Conservation (phyloP, 1,140 invertebrate species). For the Cotesia glomerata region DNA sequence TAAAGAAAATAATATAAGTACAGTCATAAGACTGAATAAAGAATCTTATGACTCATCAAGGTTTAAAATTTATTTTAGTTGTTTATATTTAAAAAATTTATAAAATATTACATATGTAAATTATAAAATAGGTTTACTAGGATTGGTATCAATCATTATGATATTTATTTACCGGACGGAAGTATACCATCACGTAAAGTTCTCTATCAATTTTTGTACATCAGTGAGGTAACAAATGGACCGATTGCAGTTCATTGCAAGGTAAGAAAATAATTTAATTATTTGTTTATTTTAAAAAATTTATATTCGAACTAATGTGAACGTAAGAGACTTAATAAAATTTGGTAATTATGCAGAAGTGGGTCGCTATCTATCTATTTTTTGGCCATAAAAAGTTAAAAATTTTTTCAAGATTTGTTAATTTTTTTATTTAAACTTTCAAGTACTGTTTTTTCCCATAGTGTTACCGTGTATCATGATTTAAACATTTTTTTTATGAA, state of each 20-base stretch:
- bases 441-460: too few species aligned
- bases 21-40: constrained; percentile 78
- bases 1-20: constrained; percentile 72
- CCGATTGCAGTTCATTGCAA: constrained; percentile 86
- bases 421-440: too few species aligned
- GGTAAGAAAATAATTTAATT: constrained; percentile 59
- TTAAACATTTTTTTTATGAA: too few species aligned
- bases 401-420: too few species aligned
- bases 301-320: too few species aligned
- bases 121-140: constrained; percentile 68
- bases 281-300: not conserved
- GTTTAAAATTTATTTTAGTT: constrained; percentile 39
- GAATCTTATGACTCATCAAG: constrained; percentile 75
- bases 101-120: not conserved
- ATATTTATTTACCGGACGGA: constrained; percentile 85
- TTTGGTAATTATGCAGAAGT: too few species aligned
- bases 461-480: too few species aligned
- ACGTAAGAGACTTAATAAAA: too few species aligned
- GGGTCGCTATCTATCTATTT: not conserved
- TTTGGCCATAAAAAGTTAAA: not conserved
- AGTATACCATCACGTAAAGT: constrained; percentile 74
- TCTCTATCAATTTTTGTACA: constrained; percentile 74
- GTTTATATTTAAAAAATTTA: not conserved
- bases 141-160: constrained; percentile 78
- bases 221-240: constrained; percentile 74